Percentiles rank a stretch among this genome's conserved stretches.
Conservation (phyloP, 2,888 invertebrate genomes). For the Yponomeuta sedellus region DNA sequence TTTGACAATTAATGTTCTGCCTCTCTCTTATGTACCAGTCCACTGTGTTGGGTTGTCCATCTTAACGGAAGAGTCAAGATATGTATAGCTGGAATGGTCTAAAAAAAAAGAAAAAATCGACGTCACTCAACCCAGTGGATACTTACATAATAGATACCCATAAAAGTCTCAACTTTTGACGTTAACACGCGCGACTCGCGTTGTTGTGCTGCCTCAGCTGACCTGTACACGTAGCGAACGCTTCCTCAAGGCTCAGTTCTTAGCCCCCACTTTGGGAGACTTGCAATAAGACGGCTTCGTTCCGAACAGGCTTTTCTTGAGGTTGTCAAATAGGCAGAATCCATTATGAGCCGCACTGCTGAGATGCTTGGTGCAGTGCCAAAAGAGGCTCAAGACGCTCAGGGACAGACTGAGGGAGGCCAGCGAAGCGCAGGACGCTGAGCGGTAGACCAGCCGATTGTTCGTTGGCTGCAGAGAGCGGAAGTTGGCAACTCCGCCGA, state of each 20-base stretch:
- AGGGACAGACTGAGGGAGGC: constrained; percentile 32
- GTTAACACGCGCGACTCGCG: too few species aligned
- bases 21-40: too few species aligned
- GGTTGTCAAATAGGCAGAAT: constrained; percentile 39
- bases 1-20: too few species aligned
- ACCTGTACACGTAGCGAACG: too few species aligned
- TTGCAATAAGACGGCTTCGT: constrained; percentile 7
- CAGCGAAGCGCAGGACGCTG: constrained; percentile 44
- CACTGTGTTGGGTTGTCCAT: too few species aligned
- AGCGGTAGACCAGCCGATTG: constrained; percentile 57
- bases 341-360: constrained; percentile 37
- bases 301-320: constrained; percentile 47
- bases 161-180: too few species aligned
- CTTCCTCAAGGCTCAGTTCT: background rate
- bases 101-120: too few species aligned
- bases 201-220: too few species aligned
- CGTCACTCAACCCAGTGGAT: too few species aligned
- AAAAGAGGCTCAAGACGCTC: constrained; percentile 33
- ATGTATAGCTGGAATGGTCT: too few species aligned
- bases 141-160: too few species aligned
- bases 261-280: background rate
- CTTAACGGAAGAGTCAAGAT: too few species aligned
- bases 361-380: constrained; percentile 41
- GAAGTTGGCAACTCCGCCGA: constrained; percentile 62
- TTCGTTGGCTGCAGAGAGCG: constrained; percentile 55